phyloP scores from a whole-genome alignment of 1,140 invertebrate genomes.

The Drosophila lini region DNA sequence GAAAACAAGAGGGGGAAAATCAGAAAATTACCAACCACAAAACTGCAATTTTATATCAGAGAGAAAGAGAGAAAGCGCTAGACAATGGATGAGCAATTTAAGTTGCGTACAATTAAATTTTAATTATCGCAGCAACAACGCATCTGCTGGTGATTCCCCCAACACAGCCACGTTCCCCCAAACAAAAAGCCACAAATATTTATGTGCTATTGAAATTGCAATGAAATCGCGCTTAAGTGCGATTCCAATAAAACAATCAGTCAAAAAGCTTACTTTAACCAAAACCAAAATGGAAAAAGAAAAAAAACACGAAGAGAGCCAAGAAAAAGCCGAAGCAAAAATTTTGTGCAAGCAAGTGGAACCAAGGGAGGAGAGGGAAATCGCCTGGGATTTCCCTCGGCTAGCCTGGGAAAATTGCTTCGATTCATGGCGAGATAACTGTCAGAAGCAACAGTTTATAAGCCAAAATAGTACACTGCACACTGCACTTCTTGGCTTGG shows the following conservation, averaged over 20 bases:
- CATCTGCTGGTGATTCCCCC: conserved; percentile 1
- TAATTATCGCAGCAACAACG: conserved; percentile 60
- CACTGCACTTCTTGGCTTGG: conserved; percentile 13
- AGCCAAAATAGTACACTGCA: conserved; percentile 34
- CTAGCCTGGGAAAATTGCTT: conserved; percentile 46
- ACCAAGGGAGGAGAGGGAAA: conserved; percentile 24
- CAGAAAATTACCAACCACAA: conserved; percentile 41
- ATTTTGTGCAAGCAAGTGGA: conserved; percentile 38
- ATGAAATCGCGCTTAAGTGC: conserved; percentile 13
- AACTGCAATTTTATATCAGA: conserved; percentile 65
- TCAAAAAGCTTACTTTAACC: conserved; percentile 18
- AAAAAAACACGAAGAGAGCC: background rate
- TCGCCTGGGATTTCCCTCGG: conserved; percentile 44
- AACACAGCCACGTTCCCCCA: background rate
- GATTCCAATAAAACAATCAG: conserved; percentile 42
- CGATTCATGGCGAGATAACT: conserved; percentile 52
- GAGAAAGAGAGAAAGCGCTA: conserved; percentile 33
- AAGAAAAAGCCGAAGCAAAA: conserved; percentile 14
- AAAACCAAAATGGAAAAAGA: background rate
- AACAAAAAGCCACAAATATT: conserved; percentile 31
- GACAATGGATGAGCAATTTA: conserved; percentile 72
- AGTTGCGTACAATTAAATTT: conserved; percentile 74
- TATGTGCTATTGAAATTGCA: conserved; percentile 25
- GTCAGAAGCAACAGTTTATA: conserved; percentile 69
- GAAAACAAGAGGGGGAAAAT: conserved; percentile 10